Evolutionary conservation across 2,888 invertebrate species (phyloP).

Genomic region (Podotricha telesiphe): DNA sequence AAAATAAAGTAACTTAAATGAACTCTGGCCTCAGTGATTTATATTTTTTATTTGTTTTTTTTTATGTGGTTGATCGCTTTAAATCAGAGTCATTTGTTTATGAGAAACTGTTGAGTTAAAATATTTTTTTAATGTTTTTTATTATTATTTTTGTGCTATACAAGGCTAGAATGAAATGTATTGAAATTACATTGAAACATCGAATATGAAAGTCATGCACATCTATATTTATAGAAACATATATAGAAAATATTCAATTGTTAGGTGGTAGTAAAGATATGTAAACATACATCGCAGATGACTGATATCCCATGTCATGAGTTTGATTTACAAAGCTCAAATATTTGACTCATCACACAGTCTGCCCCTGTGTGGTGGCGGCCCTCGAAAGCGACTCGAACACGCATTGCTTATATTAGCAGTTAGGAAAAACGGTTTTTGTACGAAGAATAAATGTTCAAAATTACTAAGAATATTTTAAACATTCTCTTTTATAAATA

Average conservation of each 20-base stretch:
- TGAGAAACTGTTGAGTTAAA: neutral
- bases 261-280: neutral
- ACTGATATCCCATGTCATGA: neutral
- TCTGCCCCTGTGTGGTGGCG: neutral
- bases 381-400: neutral
- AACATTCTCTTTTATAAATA: too few relatives aligned
- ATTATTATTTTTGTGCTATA: too few relatives aligned
- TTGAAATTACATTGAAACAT: too few relatives aligned
- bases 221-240: too few relatives aligned
- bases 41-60: constrained; percentile 8
- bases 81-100: neutral
- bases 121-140: neutral
- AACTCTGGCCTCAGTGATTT: constrained; percentile 4
- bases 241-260: too few relatives aligned
- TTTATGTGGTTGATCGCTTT: constrained; percentile 9
- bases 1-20: constrained; percentile 27
- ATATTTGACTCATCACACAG: constrained; percentile 4
- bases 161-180: too few relatives aligned
- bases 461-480: too few relatives aligned
- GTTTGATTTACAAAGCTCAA: neutral
- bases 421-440: neutral
- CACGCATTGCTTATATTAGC: neutral
- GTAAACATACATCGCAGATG: neutral
- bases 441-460: too few relatives aligned
- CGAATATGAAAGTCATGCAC: too few relatives aligned